Percentiles rank a stretch among this genome's conserved stretches.
These are phyloP conservation scores for Cyclophora albipunctata DNA, from an alignment of 2,888 invertebrate genomes.

Conservation along the genomic window DNA sequence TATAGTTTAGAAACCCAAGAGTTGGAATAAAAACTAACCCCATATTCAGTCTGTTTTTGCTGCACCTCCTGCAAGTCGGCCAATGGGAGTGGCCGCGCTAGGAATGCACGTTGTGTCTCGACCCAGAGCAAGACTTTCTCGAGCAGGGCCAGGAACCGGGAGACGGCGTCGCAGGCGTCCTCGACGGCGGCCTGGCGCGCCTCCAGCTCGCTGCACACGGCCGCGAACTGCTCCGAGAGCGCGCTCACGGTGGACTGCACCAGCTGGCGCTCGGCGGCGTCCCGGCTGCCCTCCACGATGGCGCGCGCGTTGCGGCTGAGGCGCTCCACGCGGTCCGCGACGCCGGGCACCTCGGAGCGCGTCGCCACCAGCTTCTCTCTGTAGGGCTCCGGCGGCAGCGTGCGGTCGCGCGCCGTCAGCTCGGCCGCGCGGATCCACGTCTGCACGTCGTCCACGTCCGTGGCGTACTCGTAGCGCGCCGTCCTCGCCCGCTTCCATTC, in stretches of 20 bases:
- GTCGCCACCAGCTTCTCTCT: conserved; percentile 86
- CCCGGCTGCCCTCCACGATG: conserved; percentile 86
- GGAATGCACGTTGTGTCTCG: conserved; percentile 85
- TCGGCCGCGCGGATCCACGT: conserved; percentile 90
- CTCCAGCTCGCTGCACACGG: conserved; percentile 86
- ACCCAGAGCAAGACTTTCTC: conserved; percentile 90
- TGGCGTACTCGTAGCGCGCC: conserved; percentile 85
- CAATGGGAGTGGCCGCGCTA: conserved; percentile 85
- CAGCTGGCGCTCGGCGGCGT: conserved; percentile 83
- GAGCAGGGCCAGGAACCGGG: conserved; percentile 87
- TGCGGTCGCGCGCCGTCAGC: conserved; percentile 86
- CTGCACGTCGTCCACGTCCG: conserved; percentile 87
- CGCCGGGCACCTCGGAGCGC: conserved; percentile 82
- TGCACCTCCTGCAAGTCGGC: conserved; percentile 87
- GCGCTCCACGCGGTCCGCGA: conserved; percentile 85
- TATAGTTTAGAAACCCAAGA: background rate
- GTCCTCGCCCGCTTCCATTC: conserved; percentile 91
- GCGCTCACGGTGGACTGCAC: conserved; percentile 85
- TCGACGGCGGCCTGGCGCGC: conserved; percentile 89
- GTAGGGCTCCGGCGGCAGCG: conserved; percentile 83
- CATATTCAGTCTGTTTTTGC: conserved; percentile 90
- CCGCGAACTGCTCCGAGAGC: conserved; percentile 85
- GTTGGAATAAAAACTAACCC: conserved; percentile 66
- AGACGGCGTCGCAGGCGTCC: conserved; percentile 91
- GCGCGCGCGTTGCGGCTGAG: conserved; percentile 85